A percentile compares a stretch with the other conserved stretches of the same genome.
Conservation (phyloP, 2,113 vertebrate genomes). For the Pao palembangensis region DNA sequence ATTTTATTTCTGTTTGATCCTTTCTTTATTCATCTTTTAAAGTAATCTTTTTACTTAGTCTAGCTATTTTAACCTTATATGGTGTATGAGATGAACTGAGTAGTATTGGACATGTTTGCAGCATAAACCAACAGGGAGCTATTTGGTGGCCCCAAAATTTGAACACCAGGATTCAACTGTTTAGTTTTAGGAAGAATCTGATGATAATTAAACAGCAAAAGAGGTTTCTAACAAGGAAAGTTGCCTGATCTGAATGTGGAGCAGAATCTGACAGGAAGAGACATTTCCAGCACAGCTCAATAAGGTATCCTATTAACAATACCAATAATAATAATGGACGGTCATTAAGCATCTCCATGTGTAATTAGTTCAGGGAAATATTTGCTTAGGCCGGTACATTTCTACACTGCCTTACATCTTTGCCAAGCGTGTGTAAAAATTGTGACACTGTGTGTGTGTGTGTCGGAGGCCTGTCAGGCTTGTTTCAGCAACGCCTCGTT, state of each 20-base stretch:
- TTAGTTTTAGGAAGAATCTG: no score
- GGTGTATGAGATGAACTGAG: no score
- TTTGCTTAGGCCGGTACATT: conserved; percentile 2
- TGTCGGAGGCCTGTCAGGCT: not conserved
- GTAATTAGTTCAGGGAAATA: conserved; percentile 12
- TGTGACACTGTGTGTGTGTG: not conserved
- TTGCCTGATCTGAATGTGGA: conserved; percentile 9
- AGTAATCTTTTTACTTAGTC: not conserved
- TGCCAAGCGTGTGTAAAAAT: not conserved
- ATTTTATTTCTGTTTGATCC: no score
- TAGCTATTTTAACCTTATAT: not conserved
- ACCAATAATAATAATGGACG: conserved; percentile 1
- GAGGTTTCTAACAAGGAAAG: no score
- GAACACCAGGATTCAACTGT: no score
- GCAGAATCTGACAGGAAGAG: conserved; percentile 19
- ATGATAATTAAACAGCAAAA: no score
- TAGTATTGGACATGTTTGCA: no score
- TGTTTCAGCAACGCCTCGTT: no score
- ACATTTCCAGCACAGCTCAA: conserved; percentile 22
- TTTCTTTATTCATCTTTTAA: not conserved
- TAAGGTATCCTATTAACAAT: conserved; percentile 27
- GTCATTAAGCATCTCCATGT: conserved; percentile 3
- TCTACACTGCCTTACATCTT: not conserved
- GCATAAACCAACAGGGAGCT: no score
- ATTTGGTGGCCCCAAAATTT: no score